phyloP scores from a whole-genome alignment of 1,140 invertebrate species.

The Pogonognathellus flavescens region DNA sequence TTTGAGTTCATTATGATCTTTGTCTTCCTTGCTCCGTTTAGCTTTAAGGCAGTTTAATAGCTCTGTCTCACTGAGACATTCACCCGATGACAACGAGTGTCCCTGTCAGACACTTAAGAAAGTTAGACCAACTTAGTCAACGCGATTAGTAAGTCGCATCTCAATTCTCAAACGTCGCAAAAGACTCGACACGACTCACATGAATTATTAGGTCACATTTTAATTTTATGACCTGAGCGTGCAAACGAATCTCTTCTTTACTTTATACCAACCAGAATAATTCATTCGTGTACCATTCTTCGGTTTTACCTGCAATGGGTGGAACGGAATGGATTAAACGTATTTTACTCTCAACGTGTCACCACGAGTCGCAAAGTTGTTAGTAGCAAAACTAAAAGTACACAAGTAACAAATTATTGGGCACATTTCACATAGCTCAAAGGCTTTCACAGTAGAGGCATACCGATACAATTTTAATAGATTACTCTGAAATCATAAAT shows the following conservation, averaged over 20 bases:
- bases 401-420: too few species aligned
- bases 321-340: neutral
- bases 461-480: too few species aligned
- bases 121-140: neutral
- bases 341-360: too few species aligned
- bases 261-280: neutral
- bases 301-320: neutral
- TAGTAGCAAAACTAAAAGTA: too few species aligned
- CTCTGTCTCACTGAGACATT: neutral
- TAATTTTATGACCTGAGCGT: neutral
- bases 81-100: too few species aligned
- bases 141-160: constrained; percentile 12
- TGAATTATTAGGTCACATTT: constrained; percentile 41
- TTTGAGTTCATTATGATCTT: constrained; percentile 40
- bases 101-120: neutral
- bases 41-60: neutral
- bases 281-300: neutral
- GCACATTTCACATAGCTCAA: too few species aligned
- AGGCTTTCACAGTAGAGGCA: too few species aligned
- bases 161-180: constrained; percentile 19
- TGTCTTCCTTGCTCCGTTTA: constrained; percentile 11
- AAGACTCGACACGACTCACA: constrained; percentile 13
- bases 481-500: too few species aligned
- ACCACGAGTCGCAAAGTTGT: too few species aligned
- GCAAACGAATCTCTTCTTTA: neutral